Conservation (phyloP, 2,797 vertebrate genomes). For the Notoglanidium macrostoma region DNA sequence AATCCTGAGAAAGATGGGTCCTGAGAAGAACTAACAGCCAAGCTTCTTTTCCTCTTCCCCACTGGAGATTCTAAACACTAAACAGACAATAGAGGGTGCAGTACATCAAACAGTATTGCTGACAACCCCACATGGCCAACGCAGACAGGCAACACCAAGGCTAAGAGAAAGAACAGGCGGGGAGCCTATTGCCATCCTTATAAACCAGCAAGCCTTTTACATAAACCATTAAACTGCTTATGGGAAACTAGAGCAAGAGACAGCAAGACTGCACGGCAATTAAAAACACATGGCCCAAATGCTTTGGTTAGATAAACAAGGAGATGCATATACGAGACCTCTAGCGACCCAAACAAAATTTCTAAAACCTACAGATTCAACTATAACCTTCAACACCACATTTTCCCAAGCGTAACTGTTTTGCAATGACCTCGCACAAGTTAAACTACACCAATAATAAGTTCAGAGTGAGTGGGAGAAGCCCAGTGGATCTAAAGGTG, state of each 20-base stretch:
- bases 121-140: slow-evolving; percentile 91
- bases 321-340: neutral
- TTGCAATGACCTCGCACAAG: neutral
- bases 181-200: slow-evolving; percentile 68
- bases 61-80: slow-evolving; percentile 99
- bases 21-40: slow-evolving; percentile 99
- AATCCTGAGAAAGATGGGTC: slow-evolving; percentile 99
- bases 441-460: neutral
- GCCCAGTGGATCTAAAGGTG: neutral
- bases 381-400: too few relatives aligned
- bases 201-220: slow-evolving; percentile 55
- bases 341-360: neutral
- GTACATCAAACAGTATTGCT: slow-evolving; percentile 98
- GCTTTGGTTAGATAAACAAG: neutral
- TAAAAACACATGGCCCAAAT: slow-evolving; percentile 27
- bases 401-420: neutral
- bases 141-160: slow-evolving; percentile 96
- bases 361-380: neutral
- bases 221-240: slow-evolving; percentile 41
- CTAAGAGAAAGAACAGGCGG: slow-evolving; percentile 82
- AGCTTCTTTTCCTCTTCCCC: slow-evolving; percentile 99
- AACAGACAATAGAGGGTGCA: slow-evolving; percentile 99
- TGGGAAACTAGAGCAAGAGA: slow-evolving; percentile 29
- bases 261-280: slow-evolving; percentile 21
- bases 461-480: neutral